Percentiles rank a stretch among this genome's conserved stretches.
These are phyloP conservation scores for Cryptophagus acutangulus DNA, from an alignment of 2,888 invertebrate species.

Conservation along the genomic window DNA sequence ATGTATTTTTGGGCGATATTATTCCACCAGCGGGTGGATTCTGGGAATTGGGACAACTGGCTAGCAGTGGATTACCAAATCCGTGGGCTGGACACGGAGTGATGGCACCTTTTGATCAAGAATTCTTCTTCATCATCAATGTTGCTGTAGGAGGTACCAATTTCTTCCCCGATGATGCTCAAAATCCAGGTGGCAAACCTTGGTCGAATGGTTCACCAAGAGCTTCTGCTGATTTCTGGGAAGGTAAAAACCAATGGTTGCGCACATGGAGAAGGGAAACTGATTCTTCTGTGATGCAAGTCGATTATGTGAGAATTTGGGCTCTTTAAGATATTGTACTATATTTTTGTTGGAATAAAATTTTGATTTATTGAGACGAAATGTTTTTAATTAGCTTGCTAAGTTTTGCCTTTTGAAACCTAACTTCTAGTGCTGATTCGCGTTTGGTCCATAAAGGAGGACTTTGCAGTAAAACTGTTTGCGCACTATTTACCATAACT, in stretches of 20 bases:
- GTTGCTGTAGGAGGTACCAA: conserved; percentile 56
- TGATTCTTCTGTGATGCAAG: conserved; percentile 56
- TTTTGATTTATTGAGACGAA: no score
- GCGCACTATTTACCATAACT: no score
- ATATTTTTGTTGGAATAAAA: no score
- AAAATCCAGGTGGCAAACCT: conserved; percentile 56
- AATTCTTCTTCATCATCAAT: conserved; percentile 61
- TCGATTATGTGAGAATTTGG: conserved; percentile 64
- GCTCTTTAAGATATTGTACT: conserved; percentile 31
- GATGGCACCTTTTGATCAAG: conserved; percentile 66
- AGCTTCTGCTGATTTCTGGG: conserved; percentile 60
- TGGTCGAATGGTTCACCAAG: conserved; percentile 49
- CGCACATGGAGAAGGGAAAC: conserved; percentile 50
- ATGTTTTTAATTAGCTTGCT: no score
- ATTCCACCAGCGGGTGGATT: conserved; percentile 57
- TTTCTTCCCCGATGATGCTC: conserved; percentile 57
- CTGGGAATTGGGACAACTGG: conserved; percentile 61
- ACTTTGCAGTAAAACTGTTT: no score
- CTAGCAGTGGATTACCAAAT: conserved; percentile 49
- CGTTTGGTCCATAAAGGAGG: no score
- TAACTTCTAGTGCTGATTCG: no score
- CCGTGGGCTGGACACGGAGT: conserved; percentile 52
- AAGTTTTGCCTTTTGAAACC: no score
- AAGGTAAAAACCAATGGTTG: conserved; percentile 51
- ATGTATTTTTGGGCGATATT: conserved; percentile 51